Evolutionary conservation across 1,140 invertebrate species (phyloP).

Genomic region (Pachypsylla venusta): DNA sequence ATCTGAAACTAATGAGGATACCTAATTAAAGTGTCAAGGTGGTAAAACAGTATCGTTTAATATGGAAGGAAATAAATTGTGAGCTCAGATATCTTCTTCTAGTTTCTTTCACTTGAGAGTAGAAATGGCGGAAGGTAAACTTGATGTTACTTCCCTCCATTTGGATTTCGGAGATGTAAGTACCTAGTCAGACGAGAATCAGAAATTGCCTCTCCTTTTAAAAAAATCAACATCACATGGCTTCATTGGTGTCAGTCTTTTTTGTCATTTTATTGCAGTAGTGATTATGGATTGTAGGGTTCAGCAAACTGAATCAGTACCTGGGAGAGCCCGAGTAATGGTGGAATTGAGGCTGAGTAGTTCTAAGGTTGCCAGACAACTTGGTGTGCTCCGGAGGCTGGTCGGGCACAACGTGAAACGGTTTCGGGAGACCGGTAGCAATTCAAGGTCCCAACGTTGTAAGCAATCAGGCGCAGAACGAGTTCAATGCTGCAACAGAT

Average conservation of each 20-base stretch:
- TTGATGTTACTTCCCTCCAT: background rate
- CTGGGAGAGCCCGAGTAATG: background rate
- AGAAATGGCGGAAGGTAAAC: slow-evolving; percentile 1
- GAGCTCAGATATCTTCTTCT: no score
- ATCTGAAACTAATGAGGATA: no score
- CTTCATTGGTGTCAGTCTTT: background rate
- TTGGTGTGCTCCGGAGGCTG: background rate
- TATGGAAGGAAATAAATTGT: no score
- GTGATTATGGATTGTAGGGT: background rate
- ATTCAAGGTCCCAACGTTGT: no score
- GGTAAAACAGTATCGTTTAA: no score
- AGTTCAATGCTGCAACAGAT: no score
- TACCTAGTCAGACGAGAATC: background rate
- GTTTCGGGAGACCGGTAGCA: no score
- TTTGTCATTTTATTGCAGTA: background rate
- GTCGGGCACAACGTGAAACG: no score
- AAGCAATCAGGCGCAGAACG: no score
- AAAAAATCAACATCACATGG: background rate
- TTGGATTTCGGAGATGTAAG: slow-evolving; percentile 5
- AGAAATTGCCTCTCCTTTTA: background rate
- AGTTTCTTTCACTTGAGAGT: no score
- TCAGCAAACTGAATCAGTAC: background rate
- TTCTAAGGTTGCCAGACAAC: background rate
- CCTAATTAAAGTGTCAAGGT: no score
- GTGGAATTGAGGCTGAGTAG: background rate